Base-by-base conservation (phyloP, 2,797 vertebrate genomes). In the Mycteria americana region DNA sequence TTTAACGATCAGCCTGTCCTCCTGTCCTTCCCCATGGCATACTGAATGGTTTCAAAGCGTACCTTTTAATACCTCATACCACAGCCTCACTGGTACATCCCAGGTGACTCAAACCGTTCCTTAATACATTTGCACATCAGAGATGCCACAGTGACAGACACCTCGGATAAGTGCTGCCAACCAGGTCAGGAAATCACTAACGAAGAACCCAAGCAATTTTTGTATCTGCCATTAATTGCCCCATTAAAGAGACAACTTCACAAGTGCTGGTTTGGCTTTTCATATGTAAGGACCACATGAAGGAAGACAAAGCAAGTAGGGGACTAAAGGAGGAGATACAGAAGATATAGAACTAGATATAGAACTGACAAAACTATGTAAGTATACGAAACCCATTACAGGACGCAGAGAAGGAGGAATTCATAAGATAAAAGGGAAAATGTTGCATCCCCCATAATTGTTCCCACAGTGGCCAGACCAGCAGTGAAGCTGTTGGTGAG, bases 401-500 rank as follows among this genome's bases (percentile, higher is more conserved):
- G 35, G 25, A 76, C 0, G 11, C 57, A 57, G 31, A 74, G 45
- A 16, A 91, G 19, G 22, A 62, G 45, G 25, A 76, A 86, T 50
- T 59, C 2, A 3, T 18, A 41, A 19, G 46, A 62, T 65, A 23
- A 62, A 78, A 33, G 8, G 11, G n/a, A 62, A 70, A 39, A 35
- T 0, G 0, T 39, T 23, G 56, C 41, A 70, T 18, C 30, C 5
- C 6, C 9, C 23, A 31, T 18, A 59, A 45, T 1, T 45, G n/a
- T 8, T 81, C 28, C 46, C 62, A 45, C 1, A 3, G 23, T 12
- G 46, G 31, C 41, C 68, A n/a, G 69, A 46, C 51, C 78, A 67
- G 70, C 48, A 57, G 28, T 18, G 39, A 70, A 48, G 56, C 1
- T 46, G 59, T 83, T 0, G 4, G 13, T 9, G 54, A 84, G 13